These are phyloP conservation scores for Antennarius striatus DNA, from an alignment of 2,113 vertebrate genomes.

Conservation along the genomic window DNA sequence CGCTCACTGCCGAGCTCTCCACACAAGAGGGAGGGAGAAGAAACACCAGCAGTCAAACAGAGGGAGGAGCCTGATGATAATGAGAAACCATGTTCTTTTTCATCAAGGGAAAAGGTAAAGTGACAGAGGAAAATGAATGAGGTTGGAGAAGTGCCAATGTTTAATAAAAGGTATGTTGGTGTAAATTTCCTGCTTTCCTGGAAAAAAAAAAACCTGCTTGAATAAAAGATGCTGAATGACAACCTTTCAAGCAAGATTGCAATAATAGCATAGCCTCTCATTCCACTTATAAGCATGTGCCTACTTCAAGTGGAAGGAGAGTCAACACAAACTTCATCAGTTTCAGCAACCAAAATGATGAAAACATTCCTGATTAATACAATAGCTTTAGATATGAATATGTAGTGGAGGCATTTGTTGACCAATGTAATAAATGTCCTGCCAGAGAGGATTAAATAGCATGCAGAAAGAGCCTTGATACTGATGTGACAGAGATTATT, in stretches of 20 bases:
- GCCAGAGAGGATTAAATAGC: constrained; percentile 53
- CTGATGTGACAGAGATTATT: constrained; percentile 65
- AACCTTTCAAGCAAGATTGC: neutral
- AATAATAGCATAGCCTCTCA: neutral
- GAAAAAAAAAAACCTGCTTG: constrained; percentile 10
- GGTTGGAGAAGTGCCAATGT: constrained; percentile 27
- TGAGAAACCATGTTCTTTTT: constrained; percentile 59
- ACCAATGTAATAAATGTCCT: constrained; percentile 31
- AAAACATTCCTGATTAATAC: neutral
- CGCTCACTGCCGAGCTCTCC: constrained; percentile 59
- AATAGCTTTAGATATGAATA: neutral
- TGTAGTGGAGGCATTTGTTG: neutral
- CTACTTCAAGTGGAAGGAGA: neutral
- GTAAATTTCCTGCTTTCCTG: neutral
- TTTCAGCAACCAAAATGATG: neutral
- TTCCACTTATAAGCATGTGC: neutral
- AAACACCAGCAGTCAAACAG: constrained; percentile 53
- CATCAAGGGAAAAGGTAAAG: constrained; percentile 43
- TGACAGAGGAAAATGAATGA: constrained; percentile 16
- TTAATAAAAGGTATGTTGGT: constrained; percentile 10
- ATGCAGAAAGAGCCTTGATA: constrained; percentile 49
- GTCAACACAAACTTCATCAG: neutral
- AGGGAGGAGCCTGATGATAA: constrained; percentile 71
- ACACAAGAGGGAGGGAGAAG: constrained; percentile 58
- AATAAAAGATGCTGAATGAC: neutral